Base-by-base conservation (phyloP, 2,113 vertebrate species). In the Regulus satrapa region DNA sequence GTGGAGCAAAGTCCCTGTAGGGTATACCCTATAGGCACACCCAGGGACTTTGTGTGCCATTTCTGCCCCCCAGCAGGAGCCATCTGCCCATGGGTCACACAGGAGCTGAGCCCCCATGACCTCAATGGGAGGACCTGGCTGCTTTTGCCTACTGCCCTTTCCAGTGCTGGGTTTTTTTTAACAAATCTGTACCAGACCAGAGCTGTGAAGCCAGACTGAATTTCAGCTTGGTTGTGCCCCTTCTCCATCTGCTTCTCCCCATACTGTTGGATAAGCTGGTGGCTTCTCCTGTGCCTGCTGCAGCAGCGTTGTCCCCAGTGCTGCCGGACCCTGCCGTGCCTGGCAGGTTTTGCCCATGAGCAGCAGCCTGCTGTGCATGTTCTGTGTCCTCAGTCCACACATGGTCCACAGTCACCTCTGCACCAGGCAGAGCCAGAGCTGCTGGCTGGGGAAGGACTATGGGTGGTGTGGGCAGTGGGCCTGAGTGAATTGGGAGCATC, bases 321-420 rank as follows among this genome's bases (percentile, higher is more conserved):
- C 36, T 31, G 38, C 31, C 0, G 0, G 26, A 10, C 9, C 34
- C 51, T 51, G 49, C 9, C 0, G 1, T 75, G 49, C 40, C 36
- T 7, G 56, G 40, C 10, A 2, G 4, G 62, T 16, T 55, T 63
- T 71, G 38, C 8, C 40, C 2, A 0, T 4, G 26, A 32, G 67
- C 52, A 56, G 31, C 19, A 1, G 20, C 6, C 32, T 7, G 5
- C 6, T 4, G 18, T 21, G 48, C 26, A 0, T 4, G 6, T 32
- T 68, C 28, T 0, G 0, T 31, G 32, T 36, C 17, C 9, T 21
- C 55, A 26, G 49, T 7, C 21, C 2, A 1, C 1, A 16, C 0
- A 2, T 7, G 16, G 5, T 56, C 20, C 5, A 3, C 6, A n/a
- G n/a, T n/a, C n/a, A 1, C 7, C 10, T 0, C n/a, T 32, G 41